These are phyloP conservation scores for Murina feae DNA, from an alignment of 2,113 vertebrate genomes.

Conservation along the genomic window DNA sequence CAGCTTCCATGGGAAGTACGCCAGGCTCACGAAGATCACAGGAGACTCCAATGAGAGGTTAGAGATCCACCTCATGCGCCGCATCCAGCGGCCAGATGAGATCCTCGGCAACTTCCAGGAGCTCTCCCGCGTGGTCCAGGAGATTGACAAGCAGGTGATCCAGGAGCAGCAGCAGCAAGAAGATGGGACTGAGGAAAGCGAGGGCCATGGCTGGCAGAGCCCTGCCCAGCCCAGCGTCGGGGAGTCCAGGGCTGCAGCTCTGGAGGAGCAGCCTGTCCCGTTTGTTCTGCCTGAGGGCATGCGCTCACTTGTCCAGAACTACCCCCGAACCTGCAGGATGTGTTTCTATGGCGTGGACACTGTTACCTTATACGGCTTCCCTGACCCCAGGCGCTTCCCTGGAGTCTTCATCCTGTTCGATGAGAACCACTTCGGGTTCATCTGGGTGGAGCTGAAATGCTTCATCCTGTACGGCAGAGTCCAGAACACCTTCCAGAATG, in stretches of 20 bases:
- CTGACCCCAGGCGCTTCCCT: conserved; percentile 92
- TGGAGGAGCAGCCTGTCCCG: not conserved
- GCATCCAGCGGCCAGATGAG: conserved; percentile 90
- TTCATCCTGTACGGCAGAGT: conserved; percentile 97
- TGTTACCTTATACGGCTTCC: conserved; percentile 94
- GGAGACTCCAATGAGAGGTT: conserved; percentile 96
- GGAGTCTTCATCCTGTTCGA: conserved; percentile 95
- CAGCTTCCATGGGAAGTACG: too few species aligned
- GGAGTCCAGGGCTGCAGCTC: not conserved
- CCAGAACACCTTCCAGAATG: conserved; percentile 90
- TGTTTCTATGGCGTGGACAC: conserved; percentile 95
- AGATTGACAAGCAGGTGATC: conserved; percentile 86
- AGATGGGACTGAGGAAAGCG: not conserved
- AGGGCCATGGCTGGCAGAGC: too few species aligned
- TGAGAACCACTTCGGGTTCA: conserved; percentile 94
- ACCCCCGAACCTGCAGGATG: conserved; percentile 91
- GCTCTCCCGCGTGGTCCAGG: conserved; percentile 89
- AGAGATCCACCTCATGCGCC: conserved; percentile 88
- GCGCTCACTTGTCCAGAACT: conserved; percentile 93
- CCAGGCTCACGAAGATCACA: conserved; percentile 94
- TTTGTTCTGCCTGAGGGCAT: conserved; percentile 88
- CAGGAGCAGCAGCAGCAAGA: conserved; percentile 78
- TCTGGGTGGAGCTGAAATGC: conserved; percentile 97
- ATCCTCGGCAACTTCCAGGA: conserved; percentile 88
- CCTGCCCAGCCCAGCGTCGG: not conserved